Evolutionary conservation across 2,888 invertebrate genomes (phyloP).

Genomic region (Acutogordius australiensis): DNA sequence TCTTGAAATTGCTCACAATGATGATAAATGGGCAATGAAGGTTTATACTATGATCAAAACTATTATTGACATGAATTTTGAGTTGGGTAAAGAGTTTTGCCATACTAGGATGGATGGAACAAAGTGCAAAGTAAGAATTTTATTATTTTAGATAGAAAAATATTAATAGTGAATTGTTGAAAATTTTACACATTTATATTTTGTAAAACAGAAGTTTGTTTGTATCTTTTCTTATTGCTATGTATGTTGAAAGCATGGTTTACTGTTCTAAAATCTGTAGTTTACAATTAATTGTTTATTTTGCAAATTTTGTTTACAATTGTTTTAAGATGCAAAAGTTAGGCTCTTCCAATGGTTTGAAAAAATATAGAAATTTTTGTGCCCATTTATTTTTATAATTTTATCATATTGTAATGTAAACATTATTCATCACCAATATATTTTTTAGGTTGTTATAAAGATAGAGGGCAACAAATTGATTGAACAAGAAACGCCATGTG

Average conservation of each 20-base stretch:
- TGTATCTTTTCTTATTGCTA: no score
- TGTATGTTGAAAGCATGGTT: no score
- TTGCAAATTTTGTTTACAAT: no score
- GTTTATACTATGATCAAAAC: conserved; percentile 65
- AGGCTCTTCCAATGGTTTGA: no score
- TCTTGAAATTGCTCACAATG: conserved; percentile 39
- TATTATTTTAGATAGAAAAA: neutral
- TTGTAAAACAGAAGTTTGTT: neutral
- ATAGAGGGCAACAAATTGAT: conserved; percentile 10
- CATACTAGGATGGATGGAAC: conserved; percentile 66
- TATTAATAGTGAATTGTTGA: no score
- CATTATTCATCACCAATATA: no score
- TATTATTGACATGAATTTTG: conserved; percentile 40
- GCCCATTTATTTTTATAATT: no score
- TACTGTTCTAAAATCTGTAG: no score
- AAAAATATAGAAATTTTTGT: no score
- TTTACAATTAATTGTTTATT: no score
- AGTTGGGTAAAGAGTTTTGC: conserved; percentile 53
- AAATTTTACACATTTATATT: neutral
- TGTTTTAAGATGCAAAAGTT: no score
- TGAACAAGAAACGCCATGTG: conserved; percentile 7
- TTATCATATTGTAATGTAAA: no score
- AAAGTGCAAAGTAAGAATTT: conserved; percentile 34
- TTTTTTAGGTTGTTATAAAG: neutral
- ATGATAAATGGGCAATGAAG: conserved; percentile 43